A percentile compares a stretch with the other conserved stretches of the same genome.
Conservation (phyloP, 1,140 invertebrate genomes). For the Halictus rubicundus region DNA sequence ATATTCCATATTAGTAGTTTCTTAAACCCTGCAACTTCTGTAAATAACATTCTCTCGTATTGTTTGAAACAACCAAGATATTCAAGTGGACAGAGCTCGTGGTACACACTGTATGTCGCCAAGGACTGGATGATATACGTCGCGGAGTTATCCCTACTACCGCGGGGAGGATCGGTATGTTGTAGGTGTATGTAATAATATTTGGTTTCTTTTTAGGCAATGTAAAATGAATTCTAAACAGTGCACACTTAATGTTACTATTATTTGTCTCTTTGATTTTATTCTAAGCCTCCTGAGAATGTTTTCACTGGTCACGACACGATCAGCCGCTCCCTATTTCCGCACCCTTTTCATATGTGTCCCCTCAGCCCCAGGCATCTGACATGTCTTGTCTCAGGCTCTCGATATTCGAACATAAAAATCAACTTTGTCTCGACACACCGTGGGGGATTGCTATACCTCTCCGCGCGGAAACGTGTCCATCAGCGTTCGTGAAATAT, state of each 20-base stretch:
- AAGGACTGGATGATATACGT: too few species aligned
- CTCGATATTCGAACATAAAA: conserved; percentile 80
- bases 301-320: conserved; percentile 43
- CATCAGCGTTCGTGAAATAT: conserved; percentile 38
- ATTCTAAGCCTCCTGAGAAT: conserved; percentile 56
- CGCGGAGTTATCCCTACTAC: too few species aligned
- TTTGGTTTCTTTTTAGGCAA: too few species aligned
- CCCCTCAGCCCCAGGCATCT: conserved; percentile 70
- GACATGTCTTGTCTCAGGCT: conserved; percentile 73
- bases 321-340: conserved; percentile 64
- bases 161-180: too few species aligned
- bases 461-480: conserved; percentile 21
- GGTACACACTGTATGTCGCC: too few species aligned
- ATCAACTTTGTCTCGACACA: conserved; percentile 79
- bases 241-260: neutral
- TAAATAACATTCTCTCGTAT: too few species aligned
- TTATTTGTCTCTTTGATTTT: conserved; percentile 39
- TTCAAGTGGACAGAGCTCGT: too few species aligned
- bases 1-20: too few species aligned
- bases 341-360: conserved; percentile 73
- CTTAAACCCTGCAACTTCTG: too few species aligned
- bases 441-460: conserved; percentile 61
- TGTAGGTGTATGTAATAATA: too few species aligned
- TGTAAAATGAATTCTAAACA: neutral
- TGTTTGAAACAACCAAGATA: too few species aligned